Base-by-base conservation (phyloP, 64 coral and sea anemone species). In the Porites australiensis region DNA sequence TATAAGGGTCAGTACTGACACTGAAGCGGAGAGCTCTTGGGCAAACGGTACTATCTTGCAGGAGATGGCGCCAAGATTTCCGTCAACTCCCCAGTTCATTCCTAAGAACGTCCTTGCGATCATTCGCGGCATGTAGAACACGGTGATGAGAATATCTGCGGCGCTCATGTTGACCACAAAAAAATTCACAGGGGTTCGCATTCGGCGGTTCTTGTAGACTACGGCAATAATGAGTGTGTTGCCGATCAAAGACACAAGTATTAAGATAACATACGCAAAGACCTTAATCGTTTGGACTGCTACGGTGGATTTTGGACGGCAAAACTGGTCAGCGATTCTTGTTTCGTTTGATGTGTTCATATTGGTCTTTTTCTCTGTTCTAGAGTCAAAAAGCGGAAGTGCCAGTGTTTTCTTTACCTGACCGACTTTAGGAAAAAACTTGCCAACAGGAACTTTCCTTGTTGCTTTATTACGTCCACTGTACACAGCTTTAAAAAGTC, bases 91-190 rank as follows among this genome's bases (percentile, higher is more conserved):
- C 91, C 91, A 93, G 43, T 93, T 74, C 2, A 55, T 65, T 44
- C 91, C 82, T 4, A 82, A 51, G 5, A 87, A 87, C 43, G 74
- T 79, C 8, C 91, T 73, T 8, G 82, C 64, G 15, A 93, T 77
- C 91, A 93, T 93, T 23, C 91, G 59, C 2, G 91, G 91, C 91
- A 87, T 93, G 91, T 87, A 93, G 53, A 93, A 87, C 5, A 93
- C 82, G 4, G 91, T 87, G 10, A 93, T 93, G 8, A 93, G 58
- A 61, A 93, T 65, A 79, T 93, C 91, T 44, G 82, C 70, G 0
- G 53, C 49, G 49, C 58, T 64, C 91, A 93, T 93, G 60, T 93
- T 93, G 4, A 93, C 50, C 0, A 93, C 15, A 64, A 93, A 93
- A 53, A 87, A 93, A 85, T 87, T 93, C 50, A 93, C 91, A 4